phyloP scores from a whole-genome alignment of 2,797 vertebrate genomes.

The Tokudaia tokunoshimensis region DNA sequence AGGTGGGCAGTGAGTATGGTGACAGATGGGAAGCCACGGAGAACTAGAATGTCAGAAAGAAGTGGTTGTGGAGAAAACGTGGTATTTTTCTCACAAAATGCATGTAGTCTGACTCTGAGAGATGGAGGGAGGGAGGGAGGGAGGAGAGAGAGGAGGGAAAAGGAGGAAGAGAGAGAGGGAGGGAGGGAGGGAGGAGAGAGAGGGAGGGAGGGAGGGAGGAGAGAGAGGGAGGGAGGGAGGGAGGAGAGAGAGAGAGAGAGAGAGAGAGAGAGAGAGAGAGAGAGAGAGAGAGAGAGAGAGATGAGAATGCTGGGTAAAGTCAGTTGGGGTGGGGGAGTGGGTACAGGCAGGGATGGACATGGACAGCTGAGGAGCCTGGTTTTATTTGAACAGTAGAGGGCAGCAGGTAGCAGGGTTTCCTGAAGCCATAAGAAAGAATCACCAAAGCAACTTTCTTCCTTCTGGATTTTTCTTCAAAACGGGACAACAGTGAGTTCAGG shows the following conservation, averaged over 20 bases:
- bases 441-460: not conserved
- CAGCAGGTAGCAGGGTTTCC: conserved; percentile 65
- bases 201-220: too few relatives aligned
- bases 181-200: too few relatives aligned
- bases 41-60: not conserved
- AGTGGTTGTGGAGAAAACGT: not conserved
- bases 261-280: too few relatives aligned
- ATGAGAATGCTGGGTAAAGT: not conserved
- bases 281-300: too few relatives aligned
- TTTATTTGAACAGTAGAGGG: conserved; percentile 86
- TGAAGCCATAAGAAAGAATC: not conserved
- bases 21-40: not conserved
- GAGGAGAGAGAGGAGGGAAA: not conserved
- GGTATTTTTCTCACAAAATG: not conserved
- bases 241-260: too few relatives aligned
- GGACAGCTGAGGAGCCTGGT: not conserved
- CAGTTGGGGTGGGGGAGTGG: not conserved
- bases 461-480: conserved; percentile 39
- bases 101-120: not conserved
- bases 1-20: not conserved
- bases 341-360: fast-evolving
- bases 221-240: too few relatives aligned
- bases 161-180: too few relatives aligned
- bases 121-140: not conserved
- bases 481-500: not conserved